Percentiles rank a stretch among this genome's conserved stretches.
These are phyloP conservation scores for Diadophis punctatus DNA, from an alignment of 2,113 vertebrate species.

Conservation along the genomic window DNA sequence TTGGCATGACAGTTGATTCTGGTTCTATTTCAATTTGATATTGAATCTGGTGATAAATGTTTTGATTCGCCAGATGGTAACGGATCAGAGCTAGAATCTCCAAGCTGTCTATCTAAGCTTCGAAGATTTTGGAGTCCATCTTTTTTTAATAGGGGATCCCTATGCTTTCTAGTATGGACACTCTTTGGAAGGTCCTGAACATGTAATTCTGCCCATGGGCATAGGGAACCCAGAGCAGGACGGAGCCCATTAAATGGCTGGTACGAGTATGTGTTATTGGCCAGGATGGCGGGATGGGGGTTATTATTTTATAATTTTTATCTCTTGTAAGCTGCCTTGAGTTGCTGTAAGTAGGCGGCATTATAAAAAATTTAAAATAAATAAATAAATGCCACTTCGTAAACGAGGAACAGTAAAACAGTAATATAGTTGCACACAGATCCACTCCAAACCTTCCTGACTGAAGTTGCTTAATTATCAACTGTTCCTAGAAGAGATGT, in stretches of 20 bases:
- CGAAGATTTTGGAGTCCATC: background rate
- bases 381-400: background rate
- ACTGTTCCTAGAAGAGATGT: background rate
- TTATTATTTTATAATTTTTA: no score
- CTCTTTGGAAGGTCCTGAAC: no score
- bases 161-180: background rate
- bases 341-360: no score
- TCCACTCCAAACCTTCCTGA: background rate
- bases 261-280: no score
- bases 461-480: background rate
- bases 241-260: no score
- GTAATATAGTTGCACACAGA: background rate
- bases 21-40: background rate
- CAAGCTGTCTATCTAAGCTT: background rate
- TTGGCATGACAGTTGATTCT: rapidly evolving
- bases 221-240: no score
- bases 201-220: no score
- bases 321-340: no score
- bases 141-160: slow-evolving; percentile 24
- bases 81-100: background rate
- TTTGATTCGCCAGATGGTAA: background rate
- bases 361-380: no score
- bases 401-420: background rate
- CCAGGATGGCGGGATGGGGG: no score
- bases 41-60: background rate